phyloP scores from a whole-genome alignment of 2,888 invertebrate genomes.

The Ormyrus nitidulus region DNA sequence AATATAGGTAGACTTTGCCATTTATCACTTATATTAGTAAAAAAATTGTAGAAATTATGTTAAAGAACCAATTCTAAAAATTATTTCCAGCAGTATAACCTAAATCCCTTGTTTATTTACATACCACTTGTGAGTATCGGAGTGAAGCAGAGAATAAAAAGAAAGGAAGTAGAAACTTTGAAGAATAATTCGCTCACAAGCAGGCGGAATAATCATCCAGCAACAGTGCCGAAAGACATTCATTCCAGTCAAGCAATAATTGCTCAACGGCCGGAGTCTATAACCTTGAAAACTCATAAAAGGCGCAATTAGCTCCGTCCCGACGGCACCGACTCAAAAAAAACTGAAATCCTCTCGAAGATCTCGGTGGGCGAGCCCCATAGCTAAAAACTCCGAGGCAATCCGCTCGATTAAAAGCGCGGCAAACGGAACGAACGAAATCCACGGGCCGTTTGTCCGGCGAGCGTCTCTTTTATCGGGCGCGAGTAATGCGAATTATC shows the following conservation, averaged over 20 bases:
- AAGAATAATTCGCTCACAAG: neutral
- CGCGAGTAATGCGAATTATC: constrained; percentile 54
- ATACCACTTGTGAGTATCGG: no score
- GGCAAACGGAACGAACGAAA: constrained; percentile 26
- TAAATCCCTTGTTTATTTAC: no score
- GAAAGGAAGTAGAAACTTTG: neutral
- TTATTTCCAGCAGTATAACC: no score
- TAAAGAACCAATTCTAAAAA: no score
- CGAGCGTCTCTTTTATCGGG: constrained; percentile 51
- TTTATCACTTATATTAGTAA: no score
- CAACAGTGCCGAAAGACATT: neutral
- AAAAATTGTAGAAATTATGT: no score
- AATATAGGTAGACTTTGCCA: no score
- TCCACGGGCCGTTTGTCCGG: constrained; percentile 34
- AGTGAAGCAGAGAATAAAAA: neutral
- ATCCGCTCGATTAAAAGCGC: constrained; percentile 49
- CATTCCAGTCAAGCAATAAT: constrained; percentile 6
- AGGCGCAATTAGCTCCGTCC: neutral
- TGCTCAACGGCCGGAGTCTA: neutral
- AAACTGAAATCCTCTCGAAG: no score
- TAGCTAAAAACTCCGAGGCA: neutral
- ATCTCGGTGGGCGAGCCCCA: no score
- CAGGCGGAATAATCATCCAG: neutral
- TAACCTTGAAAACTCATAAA: neutral
- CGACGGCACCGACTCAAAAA: no score